These are phyloP conservation scores for Hepsetus odoe DNA, from an alignment of 2,113 vertebrate species.

Conservation along the genomic window DNA sequence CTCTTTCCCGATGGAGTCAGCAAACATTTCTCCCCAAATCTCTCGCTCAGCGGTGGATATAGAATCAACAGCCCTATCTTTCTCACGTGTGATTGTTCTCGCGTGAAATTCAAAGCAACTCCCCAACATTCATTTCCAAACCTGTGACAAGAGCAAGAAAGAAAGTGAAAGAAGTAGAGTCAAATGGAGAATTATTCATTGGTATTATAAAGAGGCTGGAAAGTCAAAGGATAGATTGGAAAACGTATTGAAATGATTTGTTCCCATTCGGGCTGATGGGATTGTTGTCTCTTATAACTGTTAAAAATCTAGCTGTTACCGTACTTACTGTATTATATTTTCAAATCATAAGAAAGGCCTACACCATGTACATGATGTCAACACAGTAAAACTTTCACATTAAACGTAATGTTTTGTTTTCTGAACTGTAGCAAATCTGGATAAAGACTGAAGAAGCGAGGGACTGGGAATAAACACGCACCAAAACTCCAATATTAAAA, in stretches of 20 bases:
- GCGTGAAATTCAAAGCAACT: conserved; percentile 47
- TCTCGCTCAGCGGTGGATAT: conserved; percentile 30
- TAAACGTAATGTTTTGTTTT: too few species aligned
- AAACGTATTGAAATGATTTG: conserved; percentile 41
- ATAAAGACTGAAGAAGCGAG: too few species aligned
- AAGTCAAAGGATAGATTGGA: background rate
- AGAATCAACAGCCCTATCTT: conserved; percentile 54
- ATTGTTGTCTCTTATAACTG: background rate
- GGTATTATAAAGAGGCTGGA: conserved; percentile 24
- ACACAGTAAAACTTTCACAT: too few species aligned
- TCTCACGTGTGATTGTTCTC: conserved; percentile 35
- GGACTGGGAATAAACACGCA: too few species aligned
- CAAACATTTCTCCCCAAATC: conserved; percentile 52
- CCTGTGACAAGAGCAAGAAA: conserved; percentile 18
- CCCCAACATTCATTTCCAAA: conserved; percentile 43
- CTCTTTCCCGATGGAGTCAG: conserved; percentile 52
- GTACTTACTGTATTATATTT: too few species aligned
- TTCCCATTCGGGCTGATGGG: background rate
- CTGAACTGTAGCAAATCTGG: too few species aligned
- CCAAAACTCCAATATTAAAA: too few species aligned
- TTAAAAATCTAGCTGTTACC: too few species aligned
- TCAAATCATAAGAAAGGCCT: too few species aligned
- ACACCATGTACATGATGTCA: too few species aligned
- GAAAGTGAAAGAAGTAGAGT: background rate
- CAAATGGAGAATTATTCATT: conserved; percentile 41